phyloP scores from a whole-genome alignment of 1,140 invertebrate species.

The Yoshiicerus persimilis region DNA sequence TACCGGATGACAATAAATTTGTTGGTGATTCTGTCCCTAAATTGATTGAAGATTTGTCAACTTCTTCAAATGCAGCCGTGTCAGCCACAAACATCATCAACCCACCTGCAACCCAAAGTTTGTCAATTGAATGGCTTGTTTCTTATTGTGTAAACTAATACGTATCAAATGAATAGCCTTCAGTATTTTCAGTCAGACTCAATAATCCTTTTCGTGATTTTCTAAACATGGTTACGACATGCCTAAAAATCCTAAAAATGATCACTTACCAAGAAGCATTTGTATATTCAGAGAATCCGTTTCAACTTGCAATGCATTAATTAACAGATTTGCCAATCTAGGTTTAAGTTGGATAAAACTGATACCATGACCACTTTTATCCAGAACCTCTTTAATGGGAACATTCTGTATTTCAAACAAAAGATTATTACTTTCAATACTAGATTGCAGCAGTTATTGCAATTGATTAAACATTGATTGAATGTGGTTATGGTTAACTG shows the following conservation, averaged over 20 bases:
- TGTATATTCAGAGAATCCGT: constrained; percentile 85
- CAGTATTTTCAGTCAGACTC: no score
- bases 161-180: no score
- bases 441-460: no score
- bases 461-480: no score
- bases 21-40: constrained; percentile 61
- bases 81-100: constrained; percentile 78
- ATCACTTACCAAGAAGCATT: constrained; percentile 78
- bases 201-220: no score
- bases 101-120: constrained; percentile 62
- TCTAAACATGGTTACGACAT: no score
- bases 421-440: no score
- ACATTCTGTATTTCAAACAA: constrained; percentile 60
- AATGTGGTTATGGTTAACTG: no score
- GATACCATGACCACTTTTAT: constrained; percentile 54
- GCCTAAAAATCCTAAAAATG: no score
- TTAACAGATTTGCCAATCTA: constrained; percentile 78
- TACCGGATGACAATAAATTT: constrained; percentile 73
- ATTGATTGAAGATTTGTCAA: constrained; percentile 62
- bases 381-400: constrained; percentile 65
- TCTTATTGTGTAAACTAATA: no score
- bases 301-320: constrained; percentile 83
- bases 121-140: no score
- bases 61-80: constrained; percentile 73
- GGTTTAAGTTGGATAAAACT: constrained; percentile 80